Evolutionary conservation across 2,797 vertebrate genomes (phyloP), one percentile per base, ranked within the genome.

Genomic region (Lacerta agilis): DNA sequence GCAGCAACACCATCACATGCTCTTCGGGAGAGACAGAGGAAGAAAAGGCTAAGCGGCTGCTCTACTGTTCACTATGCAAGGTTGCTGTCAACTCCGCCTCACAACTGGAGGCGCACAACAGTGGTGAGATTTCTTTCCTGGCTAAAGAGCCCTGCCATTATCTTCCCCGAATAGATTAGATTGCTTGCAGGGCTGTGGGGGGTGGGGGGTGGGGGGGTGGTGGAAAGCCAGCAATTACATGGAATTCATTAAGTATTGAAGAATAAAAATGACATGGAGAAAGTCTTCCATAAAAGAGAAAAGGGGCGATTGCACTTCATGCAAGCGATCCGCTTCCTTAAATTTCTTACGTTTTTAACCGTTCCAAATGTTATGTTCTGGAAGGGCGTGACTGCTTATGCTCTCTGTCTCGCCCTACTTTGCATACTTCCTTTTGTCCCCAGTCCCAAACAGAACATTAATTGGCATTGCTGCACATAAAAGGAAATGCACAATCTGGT

Each of bases 11-110:
- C 49, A 13, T 10, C 45, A 89, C 94, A 0, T 97, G 97, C 87
- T 95, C 96, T 90, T 96, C 96, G 0, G 86, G 91, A 3, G 98
- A 99, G 96, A 98, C 98, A 0, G 99, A 99, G 90, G 98, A 99
- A 82, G 98, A 98, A 90, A 99, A 99, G 95, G 98, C 98, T 6
- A 97, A 97, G 83, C 96, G 99, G 76, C 97, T 99, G 27, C 98
- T 99, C 41, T 99, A 99, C 96, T 99, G 99, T 95, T 99, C 98
- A 41, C 98, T 99, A 92, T 99, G 99, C 97, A 99, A 99, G 96
- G 98, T 99, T 76, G 98, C 98, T 10, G 99, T 99, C 94, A 99
- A 99, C 97, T 99, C 99, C 0, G 97, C 98, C 93, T 99, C 99
- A 0, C 99, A 99, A 97, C 97, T 99, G 93, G 98, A 98, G 96